Evolutionary conservation across 2,113 vertebrate species (phyloP).

Genomic region (Grammomys surdaster): DNA sequence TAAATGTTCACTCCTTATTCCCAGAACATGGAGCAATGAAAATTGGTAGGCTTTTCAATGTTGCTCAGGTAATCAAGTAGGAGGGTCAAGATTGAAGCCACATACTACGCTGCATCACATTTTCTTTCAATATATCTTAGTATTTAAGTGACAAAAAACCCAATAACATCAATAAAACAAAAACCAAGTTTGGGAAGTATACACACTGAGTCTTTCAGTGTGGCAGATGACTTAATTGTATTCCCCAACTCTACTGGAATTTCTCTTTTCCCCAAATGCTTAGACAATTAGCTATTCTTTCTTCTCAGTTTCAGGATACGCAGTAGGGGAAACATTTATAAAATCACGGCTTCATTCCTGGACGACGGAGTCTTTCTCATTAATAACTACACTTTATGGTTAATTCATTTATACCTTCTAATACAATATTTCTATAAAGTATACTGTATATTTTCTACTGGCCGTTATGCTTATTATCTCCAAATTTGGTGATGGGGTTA

Average conservation of each 20-base stretch:
- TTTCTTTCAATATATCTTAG: neutral
- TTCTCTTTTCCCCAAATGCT: neutral
- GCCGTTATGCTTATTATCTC: neutral
- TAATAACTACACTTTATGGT: neutral
- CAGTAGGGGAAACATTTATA: neutral
- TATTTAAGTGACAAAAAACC: constrained; percentile 19
- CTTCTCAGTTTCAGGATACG: neutral
- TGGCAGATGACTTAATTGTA: neutral
- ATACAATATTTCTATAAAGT: neutral
- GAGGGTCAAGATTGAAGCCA: neutral
- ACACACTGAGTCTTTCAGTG: neutral
- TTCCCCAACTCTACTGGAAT: neutral
- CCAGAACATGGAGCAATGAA: neutral
- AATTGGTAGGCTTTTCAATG: constrained; percentile 20
- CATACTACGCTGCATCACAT: neutral
- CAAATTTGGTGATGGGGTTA: neutral
- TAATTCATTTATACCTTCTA: neutral
- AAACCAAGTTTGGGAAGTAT: neutral
- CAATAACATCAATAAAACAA: no score
- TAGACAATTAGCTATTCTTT: neutral
- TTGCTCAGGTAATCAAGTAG: neutral
- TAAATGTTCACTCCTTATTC: constrained; percentile 13
- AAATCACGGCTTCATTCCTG: neutral
- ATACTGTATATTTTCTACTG: neutral
- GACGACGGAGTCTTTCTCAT: neutral